Base-by-base conservation (phyloP, 1,140 invertebrate species). In the Tetragnatha versicolor region DNA sequence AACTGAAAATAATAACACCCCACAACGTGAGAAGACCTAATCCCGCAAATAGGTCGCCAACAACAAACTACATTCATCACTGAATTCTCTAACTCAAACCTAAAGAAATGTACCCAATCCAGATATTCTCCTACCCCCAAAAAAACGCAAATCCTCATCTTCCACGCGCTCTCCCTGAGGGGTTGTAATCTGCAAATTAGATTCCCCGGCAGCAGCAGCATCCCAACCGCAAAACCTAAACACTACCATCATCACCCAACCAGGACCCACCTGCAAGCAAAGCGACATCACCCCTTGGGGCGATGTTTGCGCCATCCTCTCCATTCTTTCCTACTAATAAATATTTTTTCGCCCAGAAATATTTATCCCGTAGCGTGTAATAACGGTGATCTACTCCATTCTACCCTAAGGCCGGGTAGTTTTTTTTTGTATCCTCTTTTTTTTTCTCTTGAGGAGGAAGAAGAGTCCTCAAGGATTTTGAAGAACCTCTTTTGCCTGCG, bases 331-430 rank as follows among this genome's bases (percentile, higher is more conserved):
- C 45, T 9, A 45, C 65, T 51, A 68, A 68, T 68, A 68, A 47
- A 68, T 68, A 68, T 68, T 51, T 68, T 31, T 51, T 68, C 37
- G 42, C 17, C 2, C 42, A 49, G 39, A 49, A n/a, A 68, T 68
- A 68, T 68, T 68, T 33, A 68, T 68, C 45, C 42, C 17, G 3
- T 7, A 27, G 17, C 35, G 10, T 25, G 10, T 68, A 68, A 68
- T 68, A 68, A 68, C 20, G 65, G 65, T 68, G 65, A 68, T 68
- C 65, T 47, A 65, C 22, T 22, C 25, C 14, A 68, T 49, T 12
- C n/a, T n/a, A 10, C 39, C 63, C 29, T n/a, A 1, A 10, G 65
- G 39, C 7, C n/a, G 22, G 25, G 42, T 47, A 12, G 42, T 3
- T 20, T 47, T 47, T 47, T 47, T 12, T 47, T 20, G 42, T 3